Conservation (phyloP, 2,797 vertebrate species). For the Gymnodraco acuticeps region DNA sequence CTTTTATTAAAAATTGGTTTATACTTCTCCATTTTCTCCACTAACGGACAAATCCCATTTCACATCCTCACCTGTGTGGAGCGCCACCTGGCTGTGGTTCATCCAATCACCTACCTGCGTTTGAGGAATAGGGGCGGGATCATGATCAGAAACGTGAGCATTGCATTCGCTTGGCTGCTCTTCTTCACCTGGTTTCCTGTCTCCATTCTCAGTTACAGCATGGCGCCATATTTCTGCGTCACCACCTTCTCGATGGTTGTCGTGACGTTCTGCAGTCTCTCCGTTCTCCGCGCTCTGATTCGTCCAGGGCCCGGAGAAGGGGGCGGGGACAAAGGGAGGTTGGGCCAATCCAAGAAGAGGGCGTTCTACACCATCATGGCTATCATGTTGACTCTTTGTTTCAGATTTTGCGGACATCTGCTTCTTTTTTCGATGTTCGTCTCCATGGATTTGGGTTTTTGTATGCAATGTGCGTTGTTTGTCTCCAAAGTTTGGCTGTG, state of each 20-base stretch:
- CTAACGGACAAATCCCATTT: not conserved
- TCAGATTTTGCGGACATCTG: too few species aligned
- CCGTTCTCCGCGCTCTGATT: constrained; percentile 6
- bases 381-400: too few species aligned
- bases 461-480: too few species aligned
- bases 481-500: accelerated
- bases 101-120: constrained; percentile 51
- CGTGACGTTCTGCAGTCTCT: constrained; percentile 16
- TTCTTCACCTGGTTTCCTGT: not conserved
- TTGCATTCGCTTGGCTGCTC: constrained; percentile 4
- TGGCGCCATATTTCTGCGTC: accelerated
- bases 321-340: too few species aligned
- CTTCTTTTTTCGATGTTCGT: too few species aligned
- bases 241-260: accelerated
- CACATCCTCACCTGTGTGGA: constrained; percentile 54
- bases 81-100: constrained; percentile 54
- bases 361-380: constrained; percentile 29
- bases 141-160: constrained; percentile 27
- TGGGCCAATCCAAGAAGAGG: too few species aligned
- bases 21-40: accelerated
- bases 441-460: too few species aligned
- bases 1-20: accelerated
- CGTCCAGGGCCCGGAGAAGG: too few species aligned
- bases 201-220: accelerated
- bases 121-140: constrained; percentile 18